Evolutionary conservation across 1,140 invertebrate species (phyloP), one percentile per base, ranked within the genome.

Genomic region (Camponotus floridanus): DNA sequence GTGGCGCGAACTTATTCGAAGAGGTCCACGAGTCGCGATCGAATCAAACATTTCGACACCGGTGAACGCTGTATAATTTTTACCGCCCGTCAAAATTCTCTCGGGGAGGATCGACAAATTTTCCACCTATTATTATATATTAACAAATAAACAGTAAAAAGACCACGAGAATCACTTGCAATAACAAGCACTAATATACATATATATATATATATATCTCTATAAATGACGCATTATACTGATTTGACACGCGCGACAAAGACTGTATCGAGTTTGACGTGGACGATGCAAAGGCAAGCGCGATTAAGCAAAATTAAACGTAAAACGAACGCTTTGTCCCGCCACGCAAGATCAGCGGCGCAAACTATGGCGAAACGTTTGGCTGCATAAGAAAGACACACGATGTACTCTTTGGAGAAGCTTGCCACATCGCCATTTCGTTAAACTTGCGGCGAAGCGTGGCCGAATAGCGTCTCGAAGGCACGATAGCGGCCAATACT

Each of bases 1-100:
- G 67, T 81, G 65, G 78, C 67, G 79, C 79, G 57, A 74, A 83
- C 13, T 62, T n/a, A 45, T 83, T 83, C 55, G 51, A 74, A 73
- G 61, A 74, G 57, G 31, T 71, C 57, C 36, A 73, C 51, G 67
- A 59, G 26, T 73, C 68, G 61, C 79, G 26, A 73, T 11, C 31
- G 26, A 74, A 18, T 13, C 3, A 59, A 57, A 15, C 36, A 57
- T 42, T 8, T 71, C 51, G 33, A 42, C 9, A 59, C 36, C 15
- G 2, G 4, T 36, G 9, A 70, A 57, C 4, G 21, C 26, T 31
- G 13, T 5, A 18, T 15, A 36, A 73, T 33, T 36, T 36, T 83
- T 33, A 0, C 36, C 15, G 36, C 0, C 31, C 21, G 18, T 31
- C 18, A 4, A 51, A 36, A 79, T 33, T 45, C 0, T 71, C 48